phyloP scores from a whole-genome alignment of 2,888 invertebrate species.

The Copidosoma aretas region DNA sequence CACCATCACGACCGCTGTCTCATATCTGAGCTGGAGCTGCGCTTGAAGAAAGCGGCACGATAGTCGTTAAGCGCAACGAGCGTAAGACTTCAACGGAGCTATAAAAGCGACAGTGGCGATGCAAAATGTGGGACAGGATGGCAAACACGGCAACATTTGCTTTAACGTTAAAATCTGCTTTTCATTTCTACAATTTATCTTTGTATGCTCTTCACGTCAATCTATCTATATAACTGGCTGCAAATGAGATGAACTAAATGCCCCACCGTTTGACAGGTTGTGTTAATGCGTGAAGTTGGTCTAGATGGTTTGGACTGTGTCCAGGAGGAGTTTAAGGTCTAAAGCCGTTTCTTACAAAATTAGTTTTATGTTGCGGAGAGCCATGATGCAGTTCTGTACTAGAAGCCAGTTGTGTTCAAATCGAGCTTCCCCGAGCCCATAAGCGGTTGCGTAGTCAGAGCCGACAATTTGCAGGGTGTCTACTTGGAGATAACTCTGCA shows the following conservation, averaged over 20 bases:
- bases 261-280: not conserved
- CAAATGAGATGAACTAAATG: not conserved
- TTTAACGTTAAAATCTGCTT: not conserved
- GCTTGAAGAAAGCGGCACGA: no score
- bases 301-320: not conserved
- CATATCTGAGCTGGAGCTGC: no score
- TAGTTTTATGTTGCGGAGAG: not conserved
- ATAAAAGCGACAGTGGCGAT: not conserved
- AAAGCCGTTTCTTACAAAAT: not conserved
- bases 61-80: no score
- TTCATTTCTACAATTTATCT: not conserved
- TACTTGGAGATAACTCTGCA: no score
- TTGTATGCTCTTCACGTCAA: not conserved
- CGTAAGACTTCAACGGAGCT: not conserved
- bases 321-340: not conserved
- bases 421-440: not conserved
- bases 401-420: not conserved
- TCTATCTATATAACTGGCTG: not conserved
- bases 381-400: not conserved
- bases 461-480: no score
- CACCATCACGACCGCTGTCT: no score
- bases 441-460: not conserved
- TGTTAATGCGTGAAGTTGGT: not conserved
- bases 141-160: not conserved
- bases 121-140: not conserved